Evolutionary conservation across 2,888 invertebrate species (phyloP), one percentile per base, ranked within the genome.

Genomic region (Platerodrilus igneus): DNA sequence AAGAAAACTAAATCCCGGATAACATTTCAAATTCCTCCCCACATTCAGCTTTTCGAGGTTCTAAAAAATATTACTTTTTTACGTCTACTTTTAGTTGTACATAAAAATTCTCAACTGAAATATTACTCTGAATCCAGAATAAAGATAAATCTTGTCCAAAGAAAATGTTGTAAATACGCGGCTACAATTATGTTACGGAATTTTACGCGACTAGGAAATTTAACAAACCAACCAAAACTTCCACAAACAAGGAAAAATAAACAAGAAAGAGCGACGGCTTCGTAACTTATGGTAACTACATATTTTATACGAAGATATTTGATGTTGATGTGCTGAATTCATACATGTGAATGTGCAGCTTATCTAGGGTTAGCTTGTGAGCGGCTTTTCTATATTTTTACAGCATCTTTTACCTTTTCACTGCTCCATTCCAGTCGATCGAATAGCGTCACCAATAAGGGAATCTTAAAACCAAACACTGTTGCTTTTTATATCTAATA

Each of bases 291-390:
- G 64, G 65, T 67, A 65, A 66, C 62, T 62, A 63, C 58, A 62
- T 62, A 63, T 64, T 63, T 65, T 62, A 63, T 63, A 62, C 60
- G 61, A 57, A 57, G 57, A 56, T 74, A 74, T 75, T 74, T 75
- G 77, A 74, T 75, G 71, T 68, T 78, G 78, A 78, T 78, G 78
- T 78, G 78, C 74, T 78, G 78, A 78, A 78, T 78, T 75, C 78
- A 78, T 78, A 78, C 78, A 78, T 78, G 77, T 75, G 75, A 78
- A 78, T 68, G 67, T 60, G 68, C 59, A 56, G 66, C 67, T 68
- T 69, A 67, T 68, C 66, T 55, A 47, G 63, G 58, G 61, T 63
- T 61, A 62, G 62, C 62, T 57, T 53, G 56, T 56, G 60, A 57
- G 56, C 59, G 59, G 59, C 57, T 62, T 63, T 60, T 52, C 60